A percentile compares a stretch with the other conserved stretches of the same genome.
phyloP scores from a whole-genome alignment of 2,888 invertebrate genomes.

The Stenchaetothrips biformis region DNA sequence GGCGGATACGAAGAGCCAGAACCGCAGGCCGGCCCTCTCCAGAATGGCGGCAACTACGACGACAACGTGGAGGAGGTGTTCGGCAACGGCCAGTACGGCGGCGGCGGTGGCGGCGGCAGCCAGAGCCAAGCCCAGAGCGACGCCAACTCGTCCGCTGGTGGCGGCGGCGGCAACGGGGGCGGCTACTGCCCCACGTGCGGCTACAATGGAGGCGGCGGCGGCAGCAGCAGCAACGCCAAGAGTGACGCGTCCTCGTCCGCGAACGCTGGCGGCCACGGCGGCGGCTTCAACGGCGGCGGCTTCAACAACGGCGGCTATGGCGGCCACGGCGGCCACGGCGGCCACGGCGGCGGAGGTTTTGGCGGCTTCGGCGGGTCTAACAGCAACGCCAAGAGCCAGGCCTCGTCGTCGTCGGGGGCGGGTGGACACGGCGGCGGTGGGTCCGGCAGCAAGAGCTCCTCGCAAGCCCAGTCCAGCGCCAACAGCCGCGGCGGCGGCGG shows the following conservation, averaged over 20 bases:
- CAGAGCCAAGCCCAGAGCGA: not conserved
- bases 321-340: not conserved
- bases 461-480: not conserved
- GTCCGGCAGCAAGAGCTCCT: not conserved
- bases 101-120: not conserved
- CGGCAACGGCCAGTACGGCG: not conserved
- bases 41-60: not conserved
- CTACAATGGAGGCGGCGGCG: not conserved
- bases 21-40: too few relatives aligned
- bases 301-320: not conserved
- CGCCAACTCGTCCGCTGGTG: not conserved
- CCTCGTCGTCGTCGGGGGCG: not conserved
- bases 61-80: not conserved
- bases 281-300: not conserved
- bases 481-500: not conserved
- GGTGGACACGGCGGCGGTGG: not conserved
- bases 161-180: not conserved
- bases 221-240: not conserved
- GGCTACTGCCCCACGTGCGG: not conserved
- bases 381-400: constrained; percentile 1
- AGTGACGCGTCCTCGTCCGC: not conserved
- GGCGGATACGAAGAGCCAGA: not conserved
- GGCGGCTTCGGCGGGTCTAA: not conserved
- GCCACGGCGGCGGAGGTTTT: not conserved
- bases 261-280: not conserved